A percentile compares a stretch with the other conserved stretches of the same genome.
Conservation (phyloP, 2,113 vertebrate species). For the Penelope pileata region DNA sequence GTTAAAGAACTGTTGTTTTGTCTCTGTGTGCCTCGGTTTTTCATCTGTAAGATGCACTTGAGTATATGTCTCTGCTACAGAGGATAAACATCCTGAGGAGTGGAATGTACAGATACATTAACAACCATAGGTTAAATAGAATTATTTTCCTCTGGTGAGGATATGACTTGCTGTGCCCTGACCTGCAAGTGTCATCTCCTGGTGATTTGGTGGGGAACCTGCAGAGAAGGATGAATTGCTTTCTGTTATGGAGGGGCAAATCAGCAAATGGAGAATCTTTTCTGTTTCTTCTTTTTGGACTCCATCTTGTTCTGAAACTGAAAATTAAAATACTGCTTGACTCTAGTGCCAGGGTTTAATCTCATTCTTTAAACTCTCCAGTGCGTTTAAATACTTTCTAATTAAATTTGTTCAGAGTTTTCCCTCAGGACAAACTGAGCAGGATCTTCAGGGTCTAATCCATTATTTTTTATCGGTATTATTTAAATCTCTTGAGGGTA, state of each 20-base stretch:
- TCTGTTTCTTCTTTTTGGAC: not conserved
- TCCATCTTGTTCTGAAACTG: not conserved
- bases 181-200: not conserved
- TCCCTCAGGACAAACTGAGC: not conserved
- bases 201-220: not conserved
- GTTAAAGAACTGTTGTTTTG: not conserved
- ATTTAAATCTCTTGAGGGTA: not conserved
- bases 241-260: not conserved
- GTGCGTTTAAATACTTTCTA: slow-evolving; percentile 20
- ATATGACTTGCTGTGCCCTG: not conserved
- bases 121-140: not conserved
- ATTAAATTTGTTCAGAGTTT: slow-evolving; percentile 33
- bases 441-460: slow-evolving; percentile 11
- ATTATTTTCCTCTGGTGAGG: not conserved
- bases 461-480: not conserved
- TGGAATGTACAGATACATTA: not conserved
- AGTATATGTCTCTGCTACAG: not conserved
- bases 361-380: slow-evolving; percentile 4
- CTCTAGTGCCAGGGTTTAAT: not conserved
- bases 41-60: not conserved
- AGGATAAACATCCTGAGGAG: not conserved
- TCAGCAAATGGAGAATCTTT: not conserved
- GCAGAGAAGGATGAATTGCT: not conserved
- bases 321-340: not conserved
- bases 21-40: not conserved